A percentile compares a stretch with the other conserved stretches of the same genome.
Evolutionary conservation across 1,140 invertebrate genomes (phyloP).

Genomic region (Trachymyrmex septentrionalis): DNA sequence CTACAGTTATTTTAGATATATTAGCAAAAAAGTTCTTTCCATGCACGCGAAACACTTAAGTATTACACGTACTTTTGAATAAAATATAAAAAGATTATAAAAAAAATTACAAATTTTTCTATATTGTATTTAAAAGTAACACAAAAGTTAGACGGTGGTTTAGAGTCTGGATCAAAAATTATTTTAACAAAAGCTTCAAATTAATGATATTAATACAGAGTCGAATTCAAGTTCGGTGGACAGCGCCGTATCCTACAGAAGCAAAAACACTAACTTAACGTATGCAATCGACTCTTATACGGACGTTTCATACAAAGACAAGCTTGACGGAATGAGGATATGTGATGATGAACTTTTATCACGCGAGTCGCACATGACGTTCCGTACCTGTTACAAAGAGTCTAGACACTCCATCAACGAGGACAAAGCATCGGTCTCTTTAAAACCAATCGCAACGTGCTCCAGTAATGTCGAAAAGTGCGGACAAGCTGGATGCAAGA

Average conservation of each 20-base stretch:
- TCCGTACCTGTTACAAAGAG: conserved; percentile 19
- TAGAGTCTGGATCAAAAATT: not conserved
- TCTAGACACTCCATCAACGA: conserved; percentile 13
- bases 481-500: not conserved
- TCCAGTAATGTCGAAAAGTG: conserved; percentile 6
- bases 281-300: conserved; percentile 40
- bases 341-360: conserved; percentile 29
- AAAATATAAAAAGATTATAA: too few species aligned
- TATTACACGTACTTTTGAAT: too few species aligned
- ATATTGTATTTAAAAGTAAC: too few species aligned
- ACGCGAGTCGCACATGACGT: conserved; percentile 31
- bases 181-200: not conserved
- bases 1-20: too few species aligned
- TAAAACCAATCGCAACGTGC: not conserved
- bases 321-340: conserved; percentile 11
- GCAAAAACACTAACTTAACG: conserved; percentile 41
- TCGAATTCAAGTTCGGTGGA: conserved; percentile 25
- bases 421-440: not conserved
- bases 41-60: too few species aligned
- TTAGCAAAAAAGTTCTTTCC: too few species aligned
- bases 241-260: conserved; percentile 38
- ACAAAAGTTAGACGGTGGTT: not conserved
- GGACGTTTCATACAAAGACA: not conserved
- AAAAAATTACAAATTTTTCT: too few species aligned
- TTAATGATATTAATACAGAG: conserved; percentile 1